phyloP scores from a whole-genome alignment of 2,113 vertebrate species.

The Trinectes maculatus region DNA sequence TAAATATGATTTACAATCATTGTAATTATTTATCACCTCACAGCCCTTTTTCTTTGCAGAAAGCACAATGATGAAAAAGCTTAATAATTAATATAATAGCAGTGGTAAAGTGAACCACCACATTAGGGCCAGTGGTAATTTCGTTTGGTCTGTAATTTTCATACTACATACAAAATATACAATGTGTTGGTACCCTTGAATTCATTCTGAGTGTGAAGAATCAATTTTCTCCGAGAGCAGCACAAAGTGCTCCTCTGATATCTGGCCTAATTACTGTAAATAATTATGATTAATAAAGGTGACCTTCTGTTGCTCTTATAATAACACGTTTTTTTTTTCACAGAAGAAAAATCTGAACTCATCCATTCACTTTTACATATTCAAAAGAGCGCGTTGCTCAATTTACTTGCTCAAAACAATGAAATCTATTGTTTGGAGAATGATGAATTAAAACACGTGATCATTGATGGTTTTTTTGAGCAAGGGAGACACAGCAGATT shows the following conservation, averaged over 20 bases:
- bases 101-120: neutral
- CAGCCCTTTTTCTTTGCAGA: neutral
- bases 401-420: slow-evolving; percentile 13
- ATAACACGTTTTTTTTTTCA: slow-evolving; percentile 54
- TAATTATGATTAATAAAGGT: slow-evolving; percentile 80
- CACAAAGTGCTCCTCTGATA: slow-evolving; percentile 65
- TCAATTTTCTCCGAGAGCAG: slow-evolving; percentile 62
- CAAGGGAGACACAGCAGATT: neutral
- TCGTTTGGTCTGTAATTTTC: slow-evolving; percentile 32
- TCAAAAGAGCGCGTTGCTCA: too few relatives aligned
- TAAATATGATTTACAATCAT: neutral
- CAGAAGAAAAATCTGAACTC: slow-evolving; percentile 19
- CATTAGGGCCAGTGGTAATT: slow-evolving; percentile 21
- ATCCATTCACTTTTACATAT: slow-evolving; percentile 42
- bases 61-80: neutral
- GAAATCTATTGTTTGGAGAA: slow-evolving; percentile 15
- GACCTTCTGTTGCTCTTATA: slow-evolving; percentile 70
- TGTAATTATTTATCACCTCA: neutral
- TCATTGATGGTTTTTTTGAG: slow-evolving; percentile 45
- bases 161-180: slow-evolving; percentile 34
- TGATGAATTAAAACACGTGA: slow-evolving; percentile 60
- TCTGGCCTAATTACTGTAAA: slow-evolving; percentile 76
- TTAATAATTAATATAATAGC: neutral
- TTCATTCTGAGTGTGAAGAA: slow-evolving; percentile 69
- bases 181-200: slow-evolving; percentile 47